Conservation (phyloP, 2,113 vertebrate genomes). For the Lepisosteus oculatus region DNA sequence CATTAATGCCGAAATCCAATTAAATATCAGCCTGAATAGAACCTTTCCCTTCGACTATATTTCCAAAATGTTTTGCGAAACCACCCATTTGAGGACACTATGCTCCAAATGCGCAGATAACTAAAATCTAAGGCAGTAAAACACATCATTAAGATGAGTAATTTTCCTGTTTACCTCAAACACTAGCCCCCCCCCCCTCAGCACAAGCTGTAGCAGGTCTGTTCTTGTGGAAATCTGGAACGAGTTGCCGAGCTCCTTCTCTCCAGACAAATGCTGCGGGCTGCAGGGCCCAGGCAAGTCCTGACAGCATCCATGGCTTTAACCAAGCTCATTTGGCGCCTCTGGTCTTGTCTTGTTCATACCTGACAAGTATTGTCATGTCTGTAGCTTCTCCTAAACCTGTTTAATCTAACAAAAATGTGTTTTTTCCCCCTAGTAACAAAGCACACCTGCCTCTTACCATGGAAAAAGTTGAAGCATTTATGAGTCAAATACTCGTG, state of each 20-base stretch:
- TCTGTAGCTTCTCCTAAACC: constrained; percentile 71
- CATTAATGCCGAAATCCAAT: too few relatives aligned
- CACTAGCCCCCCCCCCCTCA: constrained; percentile 41
- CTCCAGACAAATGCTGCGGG: constrained; percentile 89
- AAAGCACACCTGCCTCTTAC: constrained; percentile 28
- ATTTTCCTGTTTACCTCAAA: constrained; percentile 78
- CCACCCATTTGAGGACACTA: neutral
- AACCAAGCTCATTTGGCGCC: constrained; percentile 89
- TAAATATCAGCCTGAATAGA: neutral
- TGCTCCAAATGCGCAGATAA: constrained; percentile 44
- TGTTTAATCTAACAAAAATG: constrained; percentile 72
- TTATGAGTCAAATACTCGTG: neutral
- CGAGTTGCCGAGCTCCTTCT: constrained; percentile 76
- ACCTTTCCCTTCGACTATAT: neutral
- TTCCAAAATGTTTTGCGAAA: neutral
- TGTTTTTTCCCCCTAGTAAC: constrained; percentile 15
- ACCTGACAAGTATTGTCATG: constrained; percentile 92
- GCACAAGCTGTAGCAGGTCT: constrained; percentile 79
- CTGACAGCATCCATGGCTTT: constrained; percentile 78
- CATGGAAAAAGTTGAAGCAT: constrained; percentile 19
- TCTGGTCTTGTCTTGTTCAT: constrained; percentile 98
- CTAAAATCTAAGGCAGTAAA: constrained; percentile 60
- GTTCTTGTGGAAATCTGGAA: constrained; percentile 74
- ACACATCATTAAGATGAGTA: constrained; percentile 70
- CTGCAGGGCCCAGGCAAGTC: constrained; percentile 85